Base-by-base conservation (phyloP, 2,113 vertebrate genomes). In the Ageneiosus marmoratus region DNA sequence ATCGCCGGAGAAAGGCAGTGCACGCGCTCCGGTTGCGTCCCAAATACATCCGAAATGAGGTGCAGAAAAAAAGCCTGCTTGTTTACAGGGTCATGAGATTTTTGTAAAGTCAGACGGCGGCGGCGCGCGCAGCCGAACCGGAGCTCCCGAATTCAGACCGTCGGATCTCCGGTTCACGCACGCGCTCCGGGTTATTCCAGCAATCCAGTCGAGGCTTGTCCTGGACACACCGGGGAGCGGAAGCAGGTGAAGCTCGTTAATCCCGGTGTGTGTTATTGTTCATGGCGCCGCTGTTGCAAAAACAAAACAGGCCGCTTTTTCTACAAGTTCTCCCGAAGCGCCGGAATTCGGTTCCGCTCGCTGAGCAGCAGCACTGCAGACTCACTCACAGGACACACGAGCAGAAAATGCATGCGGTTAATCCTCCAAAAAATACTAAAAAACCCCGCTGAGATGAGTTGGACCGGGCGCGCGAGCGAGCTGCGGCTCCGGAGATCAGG, bases 291-390 rank as follows among this genome's bases (percentile, higher is more conserved):
- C 80, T 73, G 86, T 24, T 87, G 87, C 82, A 83, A 92, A 90
- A 93, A 92, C 90, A 94, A 92, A 92, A 91, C 92, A 93, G 94
- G 93, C 93, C 93, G 86, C 90, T 51, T 58, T 85, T 81, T 70
- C 72, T 87, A n/a, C 77, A 20, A 11, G 27, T 60, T 16, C 82
- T 46, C 81, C 75, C 83, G 76, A 51, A 46, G 11, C 51, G n/a
- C 7, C 50, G 56, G 37, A 79, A 81, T 79, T n/a, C 18, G 15
- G 46, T 58, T 70, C 63, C 80, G 46, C 56, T 75, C 72, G 72
- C 60, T 15, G 24, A n/a, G 1, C 77, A n/a, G 46, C 22, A 11
- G 41, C 1, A 24, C 7, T 8, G 6, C 9, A 12, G 6, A 18
- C 13, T 48, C 11, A 0, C 5, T 44, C 10, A 20, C 29, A 29